Conservation (phyloP, 2,113 vertebrate species). For the Jaculus jaculus region DNA sequence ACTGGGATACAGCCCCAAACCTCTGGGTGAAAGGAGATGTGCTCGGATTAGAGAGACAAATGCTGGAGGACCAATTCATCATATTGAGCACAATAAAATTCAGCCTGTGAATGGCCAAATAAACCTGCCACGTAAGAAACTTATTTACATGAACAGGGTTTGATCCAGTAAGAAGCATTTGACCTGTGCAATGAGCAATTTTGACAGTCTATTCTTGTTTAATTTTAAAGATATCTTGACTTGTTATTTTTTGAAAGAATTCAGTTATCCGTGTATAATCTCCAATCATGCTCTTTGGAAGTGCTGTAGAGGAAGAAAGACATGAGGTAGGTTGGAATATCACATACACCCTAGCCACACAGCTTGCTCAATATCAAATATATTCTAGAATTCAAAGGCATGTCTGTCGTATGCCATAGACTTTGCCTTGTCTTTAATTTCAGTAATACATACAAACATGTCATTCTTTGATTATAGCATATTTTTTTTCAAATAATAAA, state of each 20-base stretch:
- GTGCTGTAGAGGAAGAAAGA: not conserved
- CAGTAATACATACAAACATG: not conserved
- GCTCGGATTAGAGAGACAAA: not conserved
- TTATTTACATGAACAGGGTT: not conserved
- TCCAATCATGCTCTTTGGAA: not conserved
- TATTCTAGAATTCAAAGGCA: slow-evolving; percentile 76
- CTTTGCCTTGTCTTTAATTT: not conserved
- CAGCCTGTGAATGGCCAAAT: not conserved
- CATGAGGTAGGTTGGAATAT: not conserved
- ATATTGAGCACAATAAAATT: not conserved
- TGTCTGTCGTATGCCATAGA: slow-evolving; percentile 10
- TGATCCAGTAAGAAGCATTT: not conserved
- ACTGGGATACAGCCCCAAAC: not conserved
- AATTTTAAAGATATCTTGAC: slow-evolving; percentile 7
- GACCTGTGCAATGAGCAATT: not conserved
- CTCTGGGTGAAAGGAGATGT: not conserved
- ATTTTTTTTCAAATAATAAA: not conserved
- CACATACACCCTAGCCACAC: not conserved
- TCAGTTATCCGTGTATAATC: not conserved
- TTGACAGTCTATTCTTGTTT: not conserved
- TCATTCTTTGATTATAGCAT: not conserved
- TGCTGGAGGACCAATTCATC: slow-evolving; percentile 7
- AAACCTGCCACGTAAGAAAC: not conserved
- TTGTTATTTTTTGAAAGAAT: not conserved
- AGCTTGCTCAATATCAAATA: slow-evolving; percentile 37